Evolutionary conservation across 2,113 vertebrate genomes (phyloP).

Genomic region (Apodemus speciosus): DNA sequence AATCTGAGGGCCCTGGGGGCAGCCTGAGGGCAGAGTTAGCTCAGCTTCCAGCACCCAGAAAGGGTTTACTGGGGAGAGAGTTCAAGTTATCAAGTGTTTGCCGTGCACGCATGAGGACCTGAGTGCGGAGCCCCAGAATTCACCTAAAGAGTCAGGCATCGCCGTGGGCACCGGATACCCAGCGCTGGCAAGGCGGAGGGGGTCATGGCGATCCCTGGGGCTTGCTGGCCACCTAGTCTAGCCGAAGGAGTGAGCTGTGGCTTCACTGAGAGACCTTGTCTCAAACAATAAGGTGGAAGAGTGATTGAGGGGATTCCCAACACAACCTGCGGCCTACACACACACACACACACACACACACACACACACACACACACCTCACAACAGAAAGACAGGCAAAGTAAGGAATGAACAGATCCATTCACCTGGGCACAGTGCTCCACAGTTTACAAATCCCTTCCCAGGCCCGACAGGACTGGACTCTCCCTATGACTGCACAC

Average conservation of each 20-base stretch:
- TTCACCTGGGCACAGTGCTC: not conserved
- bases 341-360: not conserved
- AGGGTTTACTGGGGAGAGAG: not conserved
- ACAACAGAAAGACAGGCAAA: not conserved
- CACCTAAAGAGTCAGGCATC: not conserved
- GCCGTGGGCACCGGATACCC: too few relatives aligned
- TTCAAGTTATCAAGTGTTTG: not conserved
- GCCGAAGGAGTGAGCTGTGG: not conserved
- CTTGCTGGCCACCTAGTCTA: not conserved
- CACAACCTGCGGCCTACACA: not conserved
- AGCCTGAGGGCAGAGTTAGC: not conserved
- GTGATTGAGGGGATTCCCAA: not conserved
- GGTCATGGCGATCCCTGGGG: too few relatives aligned
- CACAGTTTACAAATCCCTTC: not conserved
- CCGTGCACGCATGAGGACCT: not conserved
- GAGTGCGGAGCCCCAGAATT: not conserved
- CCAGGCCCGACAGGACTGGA: fast-evolving
- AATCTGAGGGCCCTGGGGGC: not conserved
- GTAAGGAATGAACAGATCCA: fast-evolving
- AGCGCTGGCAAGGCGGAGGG: not conserved
- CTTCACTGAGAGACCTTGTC: not conserved
- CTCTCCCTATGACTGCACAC: not conserved
- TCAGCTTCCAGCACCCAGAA: not conserved
- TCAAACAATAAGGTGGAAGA: not conserved
- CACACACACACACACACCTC: not conserved